Conservation (phyloP, 2,113 vertebrate species). For the cattle (Bos taurus) region ARS-UCD2.0 NC_037342.1:44306001-44306500, state of each 20-base stretch:
- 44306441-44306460: neutral
- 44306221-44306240: constrained; percentile 80
- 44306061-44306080: neutral
- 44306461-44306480: neutral
- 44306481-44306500: neutral
- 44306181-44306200: constrained; percentile 84
- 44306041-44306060: neutral
- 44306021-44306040: neutral
- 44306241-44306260: constrained; percentile 81
- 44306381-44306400: constrained; percentile 59
- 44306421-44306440: constrained; percentile 20
- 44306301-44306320: constrained; percentile 76
- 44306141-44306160: constrained; percentile 84
- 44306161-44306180: constrained; percentile 87
- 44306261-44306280: constrained; percentile 81
- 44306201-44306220: constrained; percentile 80
- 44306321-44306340: constrained; percentile 75
- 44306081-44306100: constrained; percentile 3
- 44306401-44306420: constrained; percentile 29
- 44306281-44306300: constrained; percentile 85
- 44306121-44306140: constrained; percentile 69
- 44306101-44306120: constrained; percentile 38
- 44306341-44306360: constrained; percentile 78
- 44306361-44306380: constrained; percentile 75
- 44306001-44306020: neutral